A percentile compares a stretch with the other conserved stretches of the same genome.
Conservation (phyloP, 2,113 vertebrate species). For the Typhlomys cinereus region DNA sequence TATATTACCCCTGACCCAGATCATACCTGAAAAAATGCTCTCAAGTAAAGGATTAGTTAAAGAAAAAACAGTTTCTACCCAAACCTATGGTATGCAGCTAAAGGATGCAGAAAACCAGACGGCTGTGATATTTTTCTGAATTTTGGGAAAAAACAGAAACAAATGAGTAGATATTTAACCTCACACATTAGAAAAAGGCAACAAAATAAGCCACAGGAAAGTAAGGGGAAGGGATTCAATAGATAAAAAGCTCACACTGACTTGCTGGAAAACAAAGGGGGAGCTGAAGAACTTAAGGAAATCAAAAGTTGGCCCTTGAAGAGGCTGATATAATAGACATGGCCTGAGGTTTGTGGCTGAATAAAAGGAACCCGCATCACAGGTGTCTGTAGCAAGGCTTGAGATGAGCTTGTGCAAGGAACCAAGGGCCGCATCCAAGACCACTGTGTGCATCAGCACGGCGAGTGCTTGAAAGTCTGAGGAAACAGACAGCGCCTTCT, state of each 20-base stretch:
- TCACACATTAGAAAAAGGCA: slow-evolving; percentile 29
- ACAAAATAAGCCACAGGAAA: neutral
- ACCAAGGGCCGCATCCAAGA: slow-evolving; percentile 18
- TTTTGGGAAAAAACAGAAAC: neutral
- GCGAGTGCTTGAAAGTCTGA: slow-evolving; percentile 1
- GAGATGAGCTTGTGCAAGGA: slow-evolving; percentile 19
- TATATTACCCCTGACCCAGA: neutral
- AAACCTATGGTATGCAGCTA: neutral
- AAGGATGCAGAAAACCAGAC: neutral
- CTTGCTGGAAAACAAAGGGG: slow-evolving; percentile 37
- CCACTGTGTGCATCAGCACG: neutral
- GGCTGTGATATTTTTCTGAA: neutral
- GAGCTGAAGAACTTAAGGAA: slow-evolving; percentile 54
- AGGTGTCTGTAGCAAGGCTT: slow-evolving; percentile 14
- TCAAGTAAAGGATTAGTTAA: neutral
- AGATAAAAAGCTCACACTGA: slow-evolving; percentile 33
- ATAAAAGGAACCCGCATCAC: neutral
- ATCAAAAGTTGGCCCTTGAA: slow-evolving; percentile 49
- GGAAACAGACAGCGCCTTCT: neutral
- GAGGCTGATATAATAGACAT: neutral
- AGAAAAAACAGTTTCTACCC: neutral
- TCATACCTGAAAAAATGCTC: neutral
- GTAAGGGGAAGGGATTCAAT: neutral
- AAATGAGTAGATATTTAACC: neutral
- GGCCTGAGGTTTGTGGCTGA: slow-evolving; percentile 19